Percentiles rank a stretch among this genome's conserved stretches.
Conservation (phyloP, 64 coral and sea anemone genomes). For the Stylophora pistillata region DNA sequence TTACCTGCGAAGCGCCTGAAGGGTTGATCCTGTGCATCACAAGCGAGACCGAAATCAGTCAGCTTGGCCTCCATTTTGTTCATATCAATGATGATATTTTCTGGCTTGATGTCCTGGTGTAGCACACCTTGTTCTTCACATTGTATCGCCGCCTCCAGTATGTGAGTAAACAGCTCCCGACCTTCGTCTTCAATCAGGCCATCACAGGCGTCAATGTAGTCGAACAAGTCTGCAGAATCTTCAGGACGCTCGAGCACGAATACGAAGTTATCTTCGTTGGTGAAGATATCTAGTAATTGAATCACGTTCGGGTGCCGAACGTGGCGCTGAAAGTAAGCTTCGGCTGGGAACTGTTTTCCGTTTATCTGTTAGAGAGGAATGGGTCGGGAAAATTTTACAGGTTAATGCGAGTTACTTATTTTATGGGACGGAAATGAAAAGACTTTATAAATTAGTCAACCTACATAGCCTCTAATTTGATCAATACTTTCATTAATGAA, state of each 20-base stretch:
- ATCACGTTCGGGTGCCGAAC: slow-evolving; percentile 53
- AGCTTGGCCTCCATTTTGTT: slow-evolving; percentile 34
- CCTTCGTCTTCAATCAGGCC: slow-evolving; percentile 41
- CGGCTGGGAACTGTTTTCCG: slow-evolving; percentile 23
- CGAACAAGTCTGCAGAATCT: slow-evolving; percentile 45
- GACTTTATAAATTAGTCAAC: no score
- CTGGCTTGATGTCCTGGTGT: slow-evolving; percentile 58
- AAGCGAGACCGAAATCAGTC: slow-evolving; percentile 58
- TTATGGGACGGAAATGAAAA: background rate
- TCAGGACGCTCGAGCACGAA: slow-evolving; percentile 60
- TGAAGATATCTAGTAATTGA: slow-evolving; percentile 32
- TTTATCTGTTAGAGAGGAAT: slow-evolving; percentile 14
- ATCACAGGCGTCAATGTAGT: slow-evolving; percentile 36
- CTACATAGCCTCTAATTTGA: background rate
- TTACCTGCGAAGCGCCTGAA: slow-evolving; percentile 49
- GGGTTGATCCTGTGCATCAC: slow-evolving; percentile 3
- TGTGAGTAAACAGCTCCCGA: slow-evolving; percentile 21
- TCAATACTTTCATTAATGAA: background rate
- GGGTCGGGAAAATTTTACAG: background rate
- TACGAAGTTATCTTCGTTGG: slow-evolving; percentile 25
- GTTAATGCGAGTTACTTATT: background rate
- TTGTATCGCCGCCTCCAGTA: slow-evolving; percentile 27
- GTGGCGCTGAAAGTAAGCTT: slow-evolving; percentile 27
- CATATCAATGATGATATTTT: slow-evolving; percentile 60
- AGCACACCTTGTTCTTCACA: slow-evolving; percentile 52